Conservation (phyloP, 2,113 vertebrate species). For the Poecile atricapillus region DNA sequence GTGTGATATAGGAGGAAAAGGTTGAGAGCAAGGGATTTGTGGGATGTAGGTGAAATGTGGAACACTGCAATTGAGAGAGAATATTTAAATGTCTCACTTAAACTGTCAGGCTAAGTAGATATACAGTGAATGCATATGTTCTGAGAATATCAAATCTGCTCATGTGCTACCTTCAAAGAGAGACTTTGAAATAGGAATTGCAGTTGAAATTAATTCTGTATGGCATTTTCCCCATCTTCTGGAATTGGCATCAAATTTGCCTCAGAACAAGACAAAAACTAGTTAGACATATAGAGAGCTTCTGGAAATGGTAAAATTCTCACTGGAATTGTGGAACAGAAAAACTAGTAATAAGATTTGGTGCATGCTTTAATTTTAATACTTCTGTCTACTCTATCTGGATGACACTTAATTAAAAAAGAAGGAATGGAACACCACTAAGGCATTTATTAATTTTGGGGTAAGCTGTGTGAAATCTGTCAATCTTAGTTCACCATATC, state of each 20-base stretch:
- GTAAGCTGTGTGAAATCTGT: slow-evolving; percentile 34
- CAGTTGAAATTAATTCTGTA: slow-evolving; percentile 18
- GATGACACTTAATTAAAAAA: slow-evolving; percentile 52
- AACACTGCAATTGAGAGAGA: background rate
- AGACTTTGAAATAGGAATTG: slow-evolving; percentile 3
- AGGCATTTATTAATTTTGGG: slow-evolving; percentile 37
- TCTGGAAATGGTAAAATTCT: background rate
- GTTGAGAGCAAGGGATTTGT: background rate
- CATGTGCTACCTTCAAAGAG: slow-evolving; percentile 37
- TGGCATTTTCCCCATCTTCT: background rate
- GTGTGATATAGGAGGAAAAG: background rate
- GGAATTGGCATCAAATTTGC: background rate
- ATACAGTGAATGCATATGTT: slow-evolving; percentile 11
- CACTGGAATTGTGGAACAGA: background rate
- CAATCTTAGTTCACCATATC: background rate
- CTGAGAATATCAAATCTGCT: slow-evolving; percentile 25
- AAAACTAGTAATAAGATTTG: slow-evolving; percentile 15
- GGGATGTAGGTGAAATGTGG: background rate
- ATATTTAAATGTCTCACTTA: slow-evolving; percentile 38
- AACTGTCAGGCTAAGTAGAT: slow-evolving; percentile 42
- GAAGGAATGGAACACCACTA: background rate
- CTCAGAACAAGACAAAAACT: background rate
- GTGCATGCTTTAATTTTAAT: slow-evolving; percentile 16
- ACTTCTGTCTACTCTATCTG: background rate
- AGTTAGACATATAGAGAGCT: background rate